Base-by-base conservation (phyloP, 1,140 invertebrate species). In the Achatina immaculata region DNA sequence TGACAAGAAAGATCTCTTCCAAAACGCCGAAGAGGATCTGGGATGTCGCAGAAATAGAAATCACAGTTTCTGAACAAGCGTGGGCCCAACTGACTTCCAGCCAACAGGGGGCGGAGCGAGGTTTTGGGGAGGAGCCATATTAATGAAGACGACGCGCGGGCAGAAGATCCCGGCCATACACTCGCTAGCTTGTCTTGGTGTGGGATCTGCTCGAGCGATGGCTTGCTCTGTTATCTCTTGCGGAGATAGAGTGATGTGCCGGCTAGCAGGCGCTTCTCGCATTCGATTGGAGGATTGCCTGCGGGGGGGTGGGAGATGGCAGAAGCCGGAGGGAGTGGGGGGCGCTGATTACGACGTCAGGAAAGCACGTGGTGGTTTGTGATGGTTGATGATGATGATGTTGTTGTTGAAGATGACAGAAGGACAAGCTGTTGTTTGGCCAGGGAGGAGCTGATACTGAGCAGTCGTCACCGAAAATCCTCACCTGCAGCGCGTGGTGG, bases 231-330 rank as follows among this genome's bases (percentile, higher is more conserved):
- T 74, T 51, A 48, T 48, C 68, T 71, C 3, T 71, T 40, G 21
- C 2, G n/a, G 16, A 74, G 72, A 74, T 74, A 74, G 72, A 74
- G 42, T 74, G 72, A 74, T 74, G 72, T 74, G 11, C 72, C 43
- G 14, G 42, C 14, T 43, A 1, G 45, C 24, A 51, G 51, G 40
- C 19, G 42, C 42, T 74, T 51, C 72, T 48, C 42, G 72, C 34
- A 31, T 51, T 36, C 72, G 72, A 74, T 74, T 74, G 72, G 72
- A 51, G 42, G 72, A 74, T 38, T 3, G 38, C 38, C 1, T 19
- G 42, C 68, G 36, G 24, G 68, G 38, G 40, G 38, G 68, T 24
- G 42, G 36, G n/a, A n/a, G n/a, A n/a, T n/a, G n/a, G n/a, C n/a
- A n/a, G n/a, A n/a, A n/a, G 21, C 34, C n/a, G 24, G 24, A 40